Evolutionary conservation across 2,797 vertebrate species (phyloP).

Genomic region (Trachops cirrhosus): DNA sequence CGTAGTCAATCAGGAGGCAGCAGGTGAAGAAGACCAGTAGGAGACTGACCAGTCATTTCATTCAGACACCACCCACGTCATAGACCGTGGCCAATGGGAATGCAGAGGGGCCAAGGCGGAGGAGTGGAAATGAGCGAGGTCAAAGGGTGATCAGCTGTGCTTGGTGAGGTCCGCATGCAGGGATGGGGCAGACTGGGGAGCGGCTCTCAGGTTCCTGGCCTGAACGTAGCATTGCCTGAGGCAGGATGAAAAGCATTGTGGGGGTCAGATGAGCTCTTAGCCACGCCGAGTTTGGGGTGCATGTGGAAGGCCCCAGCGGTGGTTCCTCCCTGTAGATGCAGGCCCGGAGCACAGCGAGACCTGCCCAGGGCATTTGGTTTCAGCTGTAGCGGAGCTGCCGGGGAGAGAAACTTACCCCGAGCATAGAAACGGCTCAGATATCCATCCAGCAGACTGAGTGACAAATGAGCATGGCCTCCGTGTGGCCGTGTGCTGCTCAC

Average conservation of each 20-base stretch:
- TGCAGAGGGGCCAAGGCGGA: too few species aligned
- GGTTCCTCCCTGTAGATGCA: not conserved
- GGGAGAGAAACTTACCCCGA: fast-evolving
- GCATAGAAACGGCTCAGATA: not conserved
- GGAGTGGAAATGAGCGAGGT: too few species aligned
- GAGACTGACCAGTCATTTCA: too few species aligned
- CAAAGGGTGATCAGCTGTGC: not conserved
- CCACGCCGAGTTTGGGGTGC: not conserved
- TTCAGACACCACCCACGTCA: not conserved
- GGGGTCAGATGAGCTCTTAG: not conserved
- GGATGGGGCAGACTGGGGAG: too few species aligned
- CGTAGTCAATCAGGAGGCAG: not conserved
- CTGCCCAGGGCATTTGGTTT: not conserved
- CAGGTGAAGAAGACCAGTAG: not conserved
- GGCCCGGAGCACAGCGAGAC: fast-evolving
- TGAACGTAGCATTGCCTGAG: not conserved
- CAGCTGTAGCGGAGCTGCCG: not conserved
- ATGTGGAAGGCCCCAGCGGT: too few species aligned
- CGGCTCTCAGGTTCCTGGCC: not conserved
- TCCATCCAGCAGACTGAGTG: not conserved
- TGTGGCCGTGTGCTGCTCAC: too few species aligned
- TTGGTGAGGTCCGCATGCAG: not conserved
- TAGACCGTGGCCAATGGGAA: not conserved
- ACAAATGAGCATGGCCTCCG: not conserved
- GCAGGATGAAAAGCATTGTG: too few species aligned